These are phyloP conservation scores for Garra rufa DNA, from an alignment of 2,113 vertebrate genomes.

Conservation along the genomic window DNA sequence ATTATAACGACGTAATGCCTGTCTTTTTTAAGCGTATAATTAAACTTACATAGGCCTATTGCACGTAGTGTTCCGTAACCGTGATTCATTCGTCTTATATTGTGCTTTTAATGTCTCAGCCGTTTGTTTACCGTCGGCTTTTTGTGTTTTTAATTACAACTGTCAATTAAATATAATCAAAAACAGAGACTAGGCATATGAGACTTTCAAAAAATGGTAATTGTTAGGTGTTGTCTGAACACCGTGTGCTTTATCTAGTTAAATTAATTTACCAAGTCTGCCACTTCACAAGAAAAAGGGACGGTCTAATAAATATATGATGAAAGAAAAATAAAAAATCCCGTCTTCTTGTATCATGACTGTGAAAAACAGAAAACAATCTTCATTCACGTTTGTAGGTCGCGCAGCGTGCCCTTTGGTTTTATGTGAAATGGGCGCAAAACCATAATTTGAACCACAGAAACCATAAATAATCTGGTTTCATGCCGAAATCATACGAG, in stretches of 20 bases:
- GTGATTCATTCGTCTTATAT: background rate
- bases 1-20: too few relatives aligned
- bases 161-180: slow-evolving; percentile 16
- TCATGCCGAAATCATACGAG: slow-evolving; percentile 48
- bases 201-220: background rate
- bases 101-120: background rate
- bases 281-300: background rate
- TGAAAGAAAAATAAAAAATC: background rate
- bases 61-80: background rate
- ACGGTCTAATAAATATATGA: background rate
- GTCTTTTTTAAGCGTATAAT: background rate
- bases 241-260: background rate
- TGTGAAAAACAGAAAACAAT: background rate
- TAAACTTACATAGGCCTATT: background rate
- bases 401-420: background rate
- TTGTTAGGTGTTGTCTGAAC: slow-evolving; percentile 28
- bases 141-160: slow-evolving; percentile 15
- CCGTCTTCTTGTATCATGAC: background rate
- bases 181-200: background rate
- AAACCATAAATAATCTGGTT: slow-evolving; percentile 57
- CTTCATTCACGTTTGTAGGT: background rate
- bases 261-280: background rate
- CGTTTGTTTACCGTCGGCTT: background rate
- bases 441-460: slow-evolving; percentile 32
- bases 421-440: slow-evolving; percentile 2